Evolutionary conservation across 2,888 invertebrate genomes (phyloP), one percentile per base, ranked within the genome.

Genomic region (Diarsia dahlii): DNA sequence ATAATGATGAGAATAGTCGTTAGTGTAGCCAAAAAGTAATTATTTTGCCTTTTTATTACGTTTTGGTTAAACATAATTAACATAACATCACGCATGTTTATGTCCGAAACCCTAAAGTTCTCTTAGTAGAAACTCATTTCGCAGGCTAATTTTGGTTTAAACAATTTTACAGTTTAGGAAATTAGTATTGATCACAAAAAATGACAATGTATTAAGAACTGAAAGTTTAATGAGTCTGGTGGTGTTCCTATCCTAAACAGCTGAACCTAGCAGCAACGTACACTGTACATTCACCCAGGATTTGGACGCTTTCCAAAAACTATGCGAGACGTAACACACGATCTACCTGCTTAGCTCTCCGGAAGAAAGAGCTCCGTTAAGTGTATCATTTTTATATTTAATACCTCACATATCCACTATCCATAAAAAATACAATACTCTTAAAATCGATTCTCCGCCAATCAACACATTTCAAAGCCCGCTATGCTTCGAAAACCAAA

Each of bases 261-360:
- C 62, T 52, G 85, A 76, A 52, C 64, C 77, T 78, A 78, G 80
- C 78, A 76, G 34, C 67, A 39, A 65, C 63, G 48, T 70, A 78
- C 67, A 67, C 63, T 76, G 73, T 83, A 77, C 80, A 67, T 83
- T 75, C 68, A 72, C 75, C 28, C 70, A 81, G 39, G 63, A 78
- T 69, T 86, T 86, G 88, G 86, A 78, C 66, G 50, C 28, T 20
- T 48, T 73, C 86, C 86, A 86, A 81, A 78, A 80, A 65, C 74
- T 63, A 85, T 72, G 62, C 83, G 76, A 78, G 52, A 62, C 69
- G 62, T 71, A 64, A 75, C 74, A 69, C 73, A 75, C 64, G 65
- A 79, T 75, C 72, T 84, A 87, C 84, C 78, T 87, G 84, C 71
- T 87, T 74, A 87, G 78, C 71, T 87, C 62, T 65, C 39, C 64